phyloP scores from a whole-genome alignment of 2,888 invertebrate genomes.

The Rapana venosa region DNA sequence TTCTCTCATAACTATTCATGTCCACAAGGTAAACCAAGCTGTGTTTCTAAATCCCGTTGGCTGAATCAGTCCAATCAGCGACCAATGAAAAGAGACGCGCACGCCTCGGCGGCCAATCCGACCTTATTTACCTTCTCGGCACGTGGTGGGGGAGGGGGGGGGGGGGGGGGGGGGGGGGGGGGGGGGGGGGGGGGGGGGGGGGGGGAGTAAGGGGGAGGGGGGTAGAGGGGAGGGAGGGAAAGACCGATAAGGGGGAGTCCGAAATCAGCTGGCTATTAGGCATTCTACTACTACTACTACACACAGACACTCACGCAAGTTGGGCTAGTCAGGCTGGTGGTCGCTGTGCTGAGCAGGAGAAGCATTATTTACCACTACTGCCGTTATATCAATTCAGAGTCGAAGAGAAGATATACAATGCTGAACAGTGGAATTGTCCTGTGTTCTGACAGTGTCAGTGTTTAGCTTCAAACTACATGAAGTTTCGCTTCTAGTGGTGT shows the following conservation, averaged over 20 bases:
- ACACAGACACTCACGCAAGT: no score
- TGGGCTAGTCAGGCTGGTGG: no score
- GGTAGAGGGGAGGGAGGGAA: background rate
- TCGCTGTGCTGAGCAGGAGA: background rate
- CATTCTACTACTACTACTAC: no score
- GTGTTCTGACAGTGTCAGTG: no score
- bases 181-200: background rate
- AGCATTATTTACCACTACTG: background rate
- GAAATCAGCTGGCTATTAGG: no score
- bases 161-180: background rate
- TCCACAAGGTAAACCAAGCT: background rate
- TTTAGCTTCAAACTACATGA: no score
- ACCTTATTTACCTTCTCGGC: background rate
- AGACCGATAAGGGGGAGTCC: no score
- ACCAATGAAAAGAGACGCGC: conserved; percentile 7
- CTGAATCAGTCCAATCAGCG: background rate
- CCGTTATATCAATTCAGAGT: background rate
- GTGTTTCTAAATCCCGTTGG: background rate
- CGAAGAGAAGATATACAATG: no score
- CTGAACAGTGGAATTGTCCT: no score
- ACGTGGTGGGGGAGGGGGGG: background rate
- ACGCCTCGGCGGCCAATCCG: conserved; percentile 15
- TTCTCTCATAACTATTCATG: background rate
- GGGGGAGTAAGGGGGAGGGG: background rate
- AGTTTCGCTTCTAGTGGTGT: no score